Evolutionary conservation across 2,113 vertebrate species (phyloP).

Genomic region (Pseudorectes ferrugineus): DNA sequence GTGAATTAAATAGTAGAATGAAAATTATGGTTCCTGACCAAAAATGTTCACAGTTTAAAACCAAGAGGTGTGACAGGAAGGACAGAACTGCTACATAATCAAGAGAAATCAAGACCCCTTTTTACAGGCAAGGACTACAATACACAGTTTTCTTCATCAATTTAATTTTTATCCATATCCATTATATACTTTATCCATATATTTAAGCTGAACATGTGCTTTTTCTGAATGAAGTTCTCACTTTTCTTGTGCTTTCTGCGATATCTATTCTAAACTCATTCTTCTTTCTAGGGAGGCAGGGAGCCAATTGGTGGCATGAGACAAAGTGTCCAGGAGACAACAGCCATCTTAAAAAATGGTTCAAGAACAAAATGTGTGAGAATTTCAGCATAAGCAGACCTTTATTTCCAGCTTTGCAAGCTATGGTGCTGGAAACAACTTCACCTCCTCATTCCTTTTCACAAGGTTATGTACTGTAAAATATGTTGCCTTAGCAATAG

Average conservation of each 20-base stretch:
- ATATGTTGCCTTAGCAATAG: slow-evolving; percentile 25
- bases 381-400: neutral
- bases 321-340: neutral
- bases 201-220: neutral
- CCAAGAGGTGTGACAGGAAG: neutral
- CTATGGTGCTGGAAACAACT: neutral
- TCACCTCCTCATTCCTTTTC: slow-evolving; percentile 2
- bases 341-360: neutral
- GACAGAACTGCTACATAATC: neutral
- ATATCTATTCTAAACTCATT: neutral
- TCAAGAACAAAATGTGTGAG: neutral
- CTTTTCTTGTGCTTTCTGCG: neutral
- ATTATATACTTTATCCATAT: neutral
- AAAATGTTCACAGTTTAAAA: neutral
- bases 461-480: slow-evolving; percentile 3
- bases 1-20: neutral
- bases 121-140: neutral
- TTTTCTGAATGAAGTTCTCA: neutral
- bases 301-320: neutral
- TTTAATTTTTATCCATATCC: neutral
- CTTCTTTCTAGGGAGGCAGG: neutral
- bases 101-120: neutral
- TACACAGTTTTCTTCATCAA: neutral
- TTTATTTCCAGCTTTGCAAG: slow-evolving; percentile 26
- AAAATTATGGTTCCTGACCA: neutral